Evolutionary conservation across 2,113 vertebrate species (phyloP).

Genomic region (Platichthys flesus): DNA sequence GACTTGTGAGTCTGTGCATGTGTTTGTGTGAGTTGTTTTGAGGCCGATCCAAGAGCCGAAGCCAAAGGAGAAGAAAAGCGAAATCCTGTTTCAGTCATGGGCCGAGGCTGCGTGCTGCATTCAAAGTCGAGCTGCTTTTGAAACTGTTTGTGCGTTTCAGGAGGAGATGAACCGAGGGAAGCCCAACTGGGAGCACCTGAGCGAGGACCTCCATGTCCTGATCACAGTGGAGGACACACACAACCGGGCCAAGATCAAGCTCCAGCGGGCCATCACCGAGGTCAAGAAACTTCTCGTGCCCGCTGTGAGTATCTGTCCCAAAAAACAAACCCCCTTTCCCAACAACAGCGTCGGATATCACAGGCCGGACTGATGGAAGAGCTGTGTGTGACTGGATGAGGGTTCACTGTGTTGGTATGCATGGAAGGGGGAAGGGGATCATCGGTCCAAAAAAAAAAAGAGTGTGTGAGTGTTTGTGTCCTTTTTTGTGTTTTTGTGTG

Average conservation of each 20-base stretch:
- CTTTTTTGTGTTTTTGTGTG: slow-evolving; percentile 56
- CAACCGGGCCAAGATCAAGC: slow-evolving; percentile 96
- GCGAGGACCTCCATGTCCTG: slow-evolving; percentile 95
- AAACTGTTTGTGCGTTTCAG: slow-evolving; percentile 73
- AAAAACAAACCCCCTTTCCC: background rate
- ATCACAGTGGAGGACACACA: slow-evolving; percentile 98
- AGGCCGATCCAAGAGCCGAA: slow-evolving; percentile 37
- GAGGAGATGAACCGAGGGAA: slow-evolving; percentile 98
- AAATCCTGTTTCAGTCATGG: slow-evolving; percentile 47
- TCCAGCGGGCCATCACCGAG: slow-evolving; percentile 94
- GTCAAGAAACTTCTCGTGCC: slow-evolving; percentile 95
- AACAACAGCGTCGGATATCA: background rate
- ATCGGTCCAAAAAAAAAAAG: slow-evolving; percentile 31
- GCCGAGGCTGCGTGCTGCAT: slow-evolving; percentile 31
- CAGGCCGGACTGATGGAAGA: slow-evolving; percentile 18
- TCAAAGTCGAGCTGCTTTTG: slow-evolving; percentile 35
- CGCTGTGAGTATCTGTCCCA: slow-evolving; percentile 87
- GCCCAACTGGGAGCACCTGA: slow-evolving; percentile 97
- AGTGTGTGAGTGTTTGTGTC: slow-evolving; percentile 63
- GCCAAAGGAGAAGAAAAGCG: slow-evolving; percentile 55
- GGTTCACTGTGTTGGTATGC: slow-evolving; percentile 74
- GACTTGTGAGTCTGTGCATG: slow-evolving; percentile 16
- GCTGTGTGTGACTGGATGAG: slow-evolving; percentile 57
- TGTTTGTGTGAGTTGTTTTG: slow-evolving; percentile 24
- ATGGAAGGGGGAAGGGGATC: slow-evolving; percentile 71